Conservation (phyloP, 2,113 vertebrate genomes). For the Brachypteracias leptosomus region DNA sequence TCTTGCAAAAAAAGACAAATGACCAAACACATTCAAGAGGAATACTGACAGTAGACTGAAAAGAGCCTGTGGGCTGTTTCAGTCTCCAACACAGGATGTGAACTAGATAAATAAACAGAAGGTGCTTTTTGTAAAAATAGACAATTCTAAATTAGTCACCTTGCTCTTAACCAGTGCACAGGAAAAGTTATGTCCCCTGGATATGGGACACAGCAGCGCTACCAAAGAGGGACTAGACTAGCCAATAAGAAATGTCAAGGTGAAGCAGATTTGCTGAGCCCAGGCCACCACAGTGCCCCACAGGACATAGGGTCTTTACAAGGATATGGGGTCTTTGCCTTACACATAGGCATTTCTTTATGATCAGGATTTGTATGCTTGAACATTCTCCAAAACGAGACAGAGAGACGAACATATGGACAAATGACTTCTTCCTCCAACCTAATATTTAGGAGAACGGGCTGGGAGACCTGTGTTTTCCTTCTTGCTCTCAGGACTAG, state of each 20-base stretch:
- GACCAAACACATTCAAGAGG: background rate
- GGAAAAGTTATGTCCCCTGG: background rate
- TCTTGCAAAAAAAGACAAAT: background rate
- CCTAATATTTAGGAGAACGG: background rate
- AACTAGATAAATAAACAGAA: constrained; percentile 30
- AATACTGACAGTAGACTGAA: background rate
- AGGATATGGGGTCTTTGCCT: background rate
- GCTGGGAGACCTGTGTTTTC: background rate
- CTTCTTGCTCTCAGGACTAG: background rate
- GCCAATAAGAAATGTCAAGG: background rate
- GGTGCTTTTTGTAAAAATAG: background rate
- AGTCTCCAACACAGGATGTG: background rate
- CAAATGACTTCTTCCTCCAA: background rate
- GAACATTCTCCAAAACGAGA: background rate
- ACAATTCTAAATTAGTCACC: background rate
- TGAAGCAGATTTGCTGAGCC: background rate
- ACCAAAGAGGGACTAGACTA: background rate
- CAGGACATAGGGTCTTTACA: background rate
- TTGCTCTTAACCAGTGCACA: background rate
- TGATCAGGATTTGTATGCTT: background rate
- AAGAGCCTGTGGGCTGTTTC: background rate
- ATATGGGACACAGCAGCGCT: background rate
- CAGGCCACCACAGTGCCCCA: background rate
- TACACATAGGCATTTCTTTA: background rate
- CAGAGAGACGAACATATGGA: background rate